A percentile compares a stretch with the other conserved stretches of the same genome.
These are phyloP conservation scores for Ostrea edulis DNA, from an alignment of 1,140 invertebrate species.

Conservation along the genomic window DNA sequence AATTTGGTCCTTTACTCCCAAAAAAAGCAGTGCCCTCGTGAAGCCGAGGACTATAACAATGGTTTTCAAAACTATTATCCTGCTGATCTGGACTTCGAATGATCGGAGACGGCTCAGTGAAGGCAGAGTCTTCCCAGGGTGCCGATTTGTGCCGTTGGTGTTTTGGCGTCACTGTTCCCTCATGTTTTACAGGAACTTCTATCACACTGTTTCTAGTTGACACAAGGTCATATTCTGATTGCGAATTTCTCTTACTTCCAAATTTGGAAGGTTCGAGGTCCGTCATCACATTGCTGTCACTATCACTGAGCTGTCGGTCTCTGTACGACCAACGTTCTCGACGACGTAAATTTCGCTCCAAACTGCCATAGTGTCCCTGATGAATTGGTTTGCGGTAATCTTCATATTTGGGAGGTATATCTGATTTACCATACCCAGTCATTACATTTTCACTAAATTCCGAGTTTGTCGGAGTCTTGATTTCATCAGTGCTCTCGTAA, in stretches of 20 bases:
- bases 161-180: constrained; percentile 37
- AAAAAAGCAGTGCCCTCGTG: constrained; percentile 55
- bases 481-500: constrained; percentile 71
- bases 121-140: constrained; percentile 55
- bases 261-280: constrained; percentile 64
- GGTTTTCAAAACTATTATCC: constrained; percentile 42
- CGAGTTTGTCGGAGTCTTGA: constrained; percentile 62
- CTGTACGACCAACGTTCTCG: constrained; percentile 42
- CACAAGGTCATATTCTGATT: constrained; percentile 59
- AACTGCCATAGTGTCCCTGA: constrained; percentile 67
- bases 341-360: constrained; percentile 64
- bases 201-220: constrained; percentile 55
- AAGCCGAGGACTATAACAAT: constrained; percentile 64
- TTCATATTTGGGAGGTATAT: not conserved
- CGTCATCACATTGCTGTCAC: constrained; percentile 42
- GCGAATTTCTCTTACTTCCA: constrained; percentile 68
- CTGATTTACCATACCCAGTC: constrained; percentile 41
- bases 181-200: constrained; percentile 65
- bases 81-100: constrained; percentile 56
- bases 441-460: constrained; percentile 44
- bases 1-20: constrained; percentile 44
- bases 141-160: constrained; percentile 46
- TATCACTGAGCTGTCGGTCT: constrained; percentile 54
- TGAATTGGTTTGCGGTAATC: constrained; percentile 44
- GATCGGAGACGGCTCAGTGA: constrained; percentile 59